phyloP scores from a whole-genome alignment of 2,113 vertebrate species.

The Oryzias melastigma region DNA sequence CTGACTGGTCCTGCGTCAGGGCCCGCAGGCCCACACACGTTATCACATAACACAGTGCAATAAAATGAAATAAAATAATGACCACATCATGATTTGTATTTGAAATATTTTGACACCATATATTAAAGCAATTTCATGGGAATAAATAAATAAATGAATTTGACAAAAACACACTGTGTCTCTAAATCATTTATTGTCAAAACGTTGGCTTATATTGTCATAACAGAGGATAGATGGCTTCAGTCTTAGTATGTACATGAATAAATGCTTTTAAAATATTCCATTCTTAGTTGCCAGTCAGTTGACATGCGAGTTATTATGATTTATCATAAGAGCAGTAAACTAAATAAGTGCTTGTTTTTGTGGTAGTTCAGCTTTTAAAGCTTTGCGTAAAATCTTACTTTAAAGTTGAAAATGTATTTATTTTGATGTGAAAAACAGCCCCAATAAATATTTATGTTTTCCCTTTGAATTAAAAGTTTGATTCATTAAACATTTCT shows the following conservation, averaged over 20 bases:
- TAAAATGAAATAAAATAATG: too few species aligned
- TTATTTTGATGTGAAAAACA: too few species aligned
- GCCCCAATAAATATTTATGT: too few species aligned
- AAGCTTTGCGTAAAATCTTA: too few species aligned
- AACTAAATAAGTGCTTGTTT: too few species aligned
- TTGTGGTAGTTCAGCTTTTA: too few species aligned
- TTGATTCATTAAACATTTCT: too few species aligned
- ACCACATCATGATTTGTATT: neutral
- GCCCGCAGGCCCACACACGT: slow-evolving; percentile 24
- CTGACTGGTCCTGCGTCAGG: neutral
- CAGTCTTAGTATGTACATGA: slow-evolving; percentile 53
- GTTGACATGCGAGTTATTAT: slow-evolving; percentile 3
- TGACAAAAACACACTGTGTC: slow-evolving; percentile 30
- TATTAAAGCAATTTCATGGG: too few species aligned
- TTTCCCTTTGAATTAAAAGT: too few species aligned
- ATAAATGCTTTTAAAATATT: slow-evolving; percentile 38
- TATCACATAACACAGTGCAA: neutral
- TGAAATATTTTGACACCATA: neutral
- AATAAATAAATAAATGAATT: slow-evolving; percentile 19
- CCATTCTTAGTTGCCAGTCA: slow-evolving; percentile 1
- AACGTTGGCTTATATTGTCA: slow-evolving; percentile 42
- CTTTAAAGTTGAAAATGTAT: too few species aligned
- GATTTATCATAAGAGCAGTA: neutral
- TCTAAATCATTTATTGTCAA: slow-evolving; percentile 68
- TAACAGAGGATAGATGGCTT: slow-evolving; percentile 39